Percentiles rank a stretch among this genome's conserved stretches.
Conservation (phyloP, 2,113 vertebrate genomes). For the Argyrosomus japonicus region DNA sequence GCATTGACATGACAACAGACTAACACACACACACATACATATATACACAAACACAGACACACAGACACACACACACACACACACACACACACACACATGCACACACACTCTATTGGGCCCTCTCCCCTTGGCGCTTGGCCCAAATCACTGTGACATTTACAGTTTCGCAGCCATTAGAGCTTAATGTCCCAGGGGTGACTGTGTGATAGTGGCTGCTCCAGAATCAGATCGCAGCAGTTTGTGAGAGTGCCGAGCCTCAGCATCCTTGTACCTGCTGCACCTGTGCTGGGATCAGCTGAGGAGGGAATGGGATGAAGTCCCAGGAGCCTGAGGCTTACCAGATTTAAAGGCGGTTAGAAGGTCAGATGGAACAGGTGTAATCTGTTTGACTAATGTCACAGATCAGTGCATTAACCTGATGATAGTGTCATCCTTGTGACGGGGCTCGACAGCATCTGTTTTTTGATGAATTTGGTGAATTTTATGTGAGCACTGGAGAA, state of each 20-base stretch:
- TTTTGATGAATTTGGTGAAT: no score
- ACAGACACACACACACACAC: not conserved
- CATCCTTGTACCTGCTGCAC: constrained; percentile 25
- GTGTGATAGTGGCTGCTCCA: constrained; percentile 43
- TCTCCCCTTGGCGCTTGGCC: constrained; percentile 46
- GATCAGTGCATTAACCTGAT: constrained; percentile 30
- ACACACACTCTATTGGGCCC: constrained; percentile 15
- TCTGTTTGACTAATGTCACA: constrained; percentile 37
- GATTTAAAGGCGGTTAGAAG: constrained; percentile 27
- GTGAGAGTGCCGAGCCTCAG: constrained; percentile 21
- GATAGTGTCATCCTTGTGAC: not conserved
- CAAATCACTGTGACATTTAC: constrained; percentile 84
- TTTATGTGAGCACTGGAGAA: not conserved
- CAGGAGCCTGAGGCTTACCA: constrained; percentile 35
- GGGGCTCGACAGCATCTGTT: not conserved
- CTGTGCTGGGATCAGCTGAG: constrained; percentile 52
- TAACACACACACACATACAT: constrained; percentile 3
- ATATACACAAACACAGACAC: not conserved
- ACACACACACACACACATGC: constrained; percentile 16
- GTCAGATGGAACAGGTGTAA: constrained; percentile 57
- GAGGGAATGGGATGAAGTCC: constrained; percentile 38
- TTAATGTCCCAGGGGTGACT: constrained; percentile 66
- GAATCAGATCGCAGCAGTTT: constrained; percentile 65
- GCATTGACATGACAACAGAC: constrained; percentile 61
- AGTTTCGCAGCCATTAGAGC: constrained; percentile 78